These are phyloP conservation scores for Alfaro cultratus DNA, from an alignment of 2,797 vertebrate species.

Conservation along the genomic window DNA sequence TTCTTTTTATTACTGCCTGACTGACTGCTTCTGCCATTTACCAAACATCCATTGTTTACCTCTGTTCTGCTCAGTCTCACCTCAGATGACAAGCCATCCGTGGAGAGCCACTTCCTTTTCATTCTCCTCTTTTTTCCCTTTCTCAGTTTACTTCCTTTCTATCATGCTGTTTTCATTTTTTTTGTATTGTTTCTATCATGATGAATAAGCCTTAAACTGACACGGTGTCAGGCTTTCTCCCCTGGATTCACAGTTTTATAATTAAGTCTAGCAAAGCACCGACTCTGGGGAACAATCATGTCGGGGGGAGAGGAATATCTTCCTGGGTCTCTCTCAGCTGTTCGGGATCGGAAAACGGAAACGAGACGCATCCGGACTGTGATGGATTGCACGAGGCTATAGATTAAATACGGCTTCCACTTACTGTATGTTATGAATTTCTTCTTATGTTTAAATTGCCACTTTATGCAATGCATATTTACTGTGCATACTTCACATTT, in stretches of 20 bases:
- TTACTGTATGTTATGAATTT: constrained; percentile 32
- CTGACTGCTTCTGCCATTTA: constrained; percentile 82
- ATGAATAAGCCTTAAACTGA: constrained; percentile 61
- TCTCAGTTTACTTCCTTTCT: constrained; percentile 34
- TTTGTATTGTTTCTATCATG: constrained; percentile 27
- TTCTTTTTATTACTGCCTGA: constrained; percentile 69
- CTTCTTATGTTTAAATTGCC: constrained; percentile 37
- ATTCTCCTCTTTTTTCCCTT: constrained; percentile 42
- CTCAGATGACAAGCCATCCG: constrained; percentile 80
- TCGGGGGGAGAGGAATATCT: constrained; percentile 42
- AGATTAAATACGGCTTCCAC: constrained; percentile 49
- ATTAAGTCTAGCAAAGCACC: constrained; percentile 67
- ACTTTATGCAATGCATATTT: constrained; percentile 22
- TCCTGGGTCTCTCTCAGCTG: constrained; percentile 46
- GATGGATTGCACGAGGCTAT: constrained; percentile 34
- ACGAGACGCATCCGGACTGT: constrained; percentile 26
- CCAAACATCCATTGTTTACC: constrained; percentile 79
- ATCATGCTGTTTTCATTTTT: neutral
- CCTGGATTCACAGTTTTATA: constrained; percentile 66
- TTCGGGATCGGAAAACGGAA: constrained; percentile 33
- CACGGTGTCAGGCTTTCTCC: constrained; percentile 36
- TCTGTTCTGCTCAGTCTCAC: constrained; percentile 80
- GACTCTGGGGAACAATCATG: constrained; percentile 46
- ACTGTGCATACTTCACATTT: constrained; percentile 8
- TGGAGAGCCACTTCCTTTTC: constrained; percentile 75